phyloP scores from a whole-genome alignment of 2,888 invertebrate genomes.

The Idaea straminata region DNA sequence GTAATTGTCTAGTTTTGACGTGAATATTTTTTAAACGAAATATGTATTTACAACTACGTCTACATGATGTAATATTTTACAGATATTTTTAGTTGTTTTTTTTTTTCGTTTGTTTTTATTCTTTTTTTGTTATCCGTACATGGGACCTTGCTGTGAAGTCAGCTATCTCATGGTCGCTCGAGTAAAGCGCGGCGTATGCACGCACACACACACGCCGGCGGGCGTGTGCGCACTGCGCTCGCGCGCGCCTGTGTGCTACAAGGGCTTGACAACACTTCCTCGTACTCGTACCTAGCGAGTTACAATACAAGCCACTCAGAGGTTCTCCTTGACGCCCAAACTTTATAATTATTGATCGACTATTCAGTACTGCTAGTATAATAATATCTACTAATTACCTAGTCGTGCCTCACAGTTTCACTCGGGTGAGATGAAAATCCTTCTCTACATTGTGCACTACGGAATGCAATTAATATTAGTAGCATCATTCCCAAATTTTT shows the following conservation, averaged over 20 bases:
- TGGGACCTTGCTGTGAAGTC: constrained; percentile 74
- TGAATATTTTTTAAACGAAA: background rate
- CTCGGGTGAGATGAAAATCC: no score
- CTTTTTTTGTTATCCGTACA: constrained; percentile 54
- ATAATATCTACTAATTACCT: background rate
- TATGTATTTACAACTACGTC: background rate
- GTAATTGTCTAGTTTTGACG: background rate
- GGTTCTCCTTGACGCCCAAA: constrained; percentile 59
- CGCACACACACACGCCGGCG: constrained; percentile 17
- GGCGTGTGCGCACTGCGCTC: constrained; percentile 27
- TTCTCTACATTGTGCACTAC: no score
- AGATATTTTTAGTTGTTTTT: background rate
- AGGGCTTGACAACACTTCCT: constrained; percentile 73
- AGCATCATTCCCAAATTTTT: background rate
- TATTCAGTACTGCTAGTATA: background rate
- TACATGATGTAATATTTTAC: background rate
- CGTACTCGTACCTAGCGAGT: constrained; percentile 43
- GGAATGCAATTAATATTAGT: no score
- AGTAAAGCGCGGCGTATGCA: constrained; percentile 24
- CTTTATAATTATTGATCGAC: constrained; percentile 25
- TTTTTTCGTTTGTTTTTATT: constrained; percentile 1
- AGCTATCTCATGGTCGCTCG: constrained; percentile 72
- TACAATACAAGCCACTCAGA: constrained; percentile 42
- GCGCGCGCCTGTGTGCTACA: constrained; percentile 34
- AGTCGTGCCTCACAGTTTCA: no score